Base-by-base conservation (phyloP, 2,888 invertebrate species). In the Scaptomyza cyrtandrae region DNA sequence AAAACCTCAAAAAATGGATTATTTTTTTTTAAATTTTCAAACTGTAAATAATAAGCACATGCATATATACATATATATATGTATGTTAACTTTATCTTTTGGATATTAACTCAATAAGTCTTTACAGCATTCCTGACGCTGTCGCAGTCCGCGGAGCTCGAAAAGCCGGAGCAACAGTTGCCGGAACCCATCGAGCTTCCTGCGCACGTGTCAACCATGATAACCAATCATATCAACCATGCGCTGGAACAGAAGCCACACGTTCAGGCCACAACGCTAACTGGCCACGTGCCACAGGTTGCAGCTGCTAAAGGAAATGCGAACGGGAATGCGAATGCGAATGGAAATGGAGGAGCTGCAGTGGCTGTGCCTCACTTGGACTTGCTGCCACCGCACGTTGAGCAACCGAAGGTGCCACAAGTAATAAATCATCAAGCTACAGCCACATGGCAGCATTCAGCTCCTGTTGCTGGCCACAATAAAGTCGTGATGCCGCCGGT, bases 201-300 rank as follows among this genome's bases (percentile, higher is more conserved):
- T 7, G 50, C 53, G 52, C 75, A 80, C 44, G 71, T 85, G 33
- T 59, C 80, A 43, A 63, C 62, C 13, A 61, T 81, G 55, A 86
- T 83, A 70, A 80, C 74, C 16, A 83, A 80, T 72, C 86, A 86
- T 75, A 73, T 86, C 74, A 71, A 86, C 78, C 85, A 86, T 3
- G 75, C 83, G 56, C 62, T 85, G 41, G 57, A 64, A 49, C 68
- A 85, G 53, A 71, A 68, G 41, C 70, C 71, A 10, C 62, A 65
- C 19, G 58, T 52, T 33, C 50, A 29, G 31, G 9, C 60, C 27
- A 71, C 64, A 27, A 69, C 74, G 35, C 43, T 85, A 9, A 81
- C 72, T 27, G 86, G 86, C 7, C 61, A 83, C 49, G 81, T 86
- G 69, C 75, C 78, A 50, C 65, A 78, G 64, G 37, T 49, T 46